These are phyloP conservation scores for Marronus borbonicus DNA, from an alignment of 2,888 invertebrate genomes.

Conservation along the genomic window DNA sequence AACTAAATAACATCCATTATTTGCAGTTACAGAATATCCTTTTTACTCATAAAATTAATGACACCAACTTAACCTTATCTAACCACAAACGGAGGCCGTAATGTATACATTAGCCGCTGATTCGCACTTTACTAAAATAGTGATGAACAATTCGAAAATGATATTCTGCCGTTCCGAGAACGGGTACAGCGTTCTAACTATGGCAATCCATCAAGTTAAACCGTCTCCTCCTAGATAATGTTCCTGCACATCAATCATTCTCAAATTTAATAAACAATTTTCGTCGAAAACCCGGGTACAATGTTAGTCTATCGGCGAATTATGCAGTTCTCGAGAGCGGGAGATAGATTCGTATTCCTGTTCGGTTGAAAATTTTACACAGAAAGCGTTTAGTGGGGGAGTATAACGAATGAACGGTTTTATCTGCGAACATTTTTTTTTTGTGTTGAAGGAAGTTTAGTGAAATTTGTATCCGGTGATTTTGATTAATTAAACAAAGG, in stretches of 20 bases:
- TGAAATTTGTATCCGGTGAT: no score
- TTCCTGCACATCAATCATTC: conserved; percentile 46
- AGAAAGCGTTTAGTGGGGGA: no score
- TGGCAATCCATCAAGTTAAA: conserved; percentile 49
- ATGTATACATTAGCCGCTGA: neutral
- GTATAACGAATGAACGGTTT: no score
- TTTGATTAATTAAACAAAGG: no score
- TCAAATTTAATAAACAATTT: conserved; percentile 51
- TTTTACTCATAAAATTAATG: neutral
- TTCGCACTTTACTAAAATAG: conserved; percentile 3
- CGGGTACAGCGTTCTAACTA: neutral
- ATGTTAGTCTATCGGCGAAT: conserved; percentile 10
- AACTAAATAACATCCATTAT: neutral
- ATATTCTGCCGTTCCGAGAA: neutral
- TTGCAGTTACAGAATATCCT: neutral
- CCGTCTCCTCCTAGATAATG: conserved; percentile 46
- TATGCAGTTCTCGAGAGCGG: neutral
- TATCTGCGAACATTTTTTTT: no score
- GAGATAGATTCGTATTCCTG: no score
- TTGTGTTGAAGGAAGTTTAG: no score
- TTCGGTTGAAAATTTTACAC: no score
- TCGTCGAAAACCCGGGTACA: neutral
- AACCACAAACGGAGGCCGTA: neutral
- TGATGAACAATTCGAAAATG: conserved; percentile 14
- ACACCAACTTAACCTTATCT: neutral